Evolutionary conservation across 2,797 vertebrate genomes (phyloP), one percentile per base, ranked within the genome.

Genomic region (Hypotaenidia philippensis): DNA sequence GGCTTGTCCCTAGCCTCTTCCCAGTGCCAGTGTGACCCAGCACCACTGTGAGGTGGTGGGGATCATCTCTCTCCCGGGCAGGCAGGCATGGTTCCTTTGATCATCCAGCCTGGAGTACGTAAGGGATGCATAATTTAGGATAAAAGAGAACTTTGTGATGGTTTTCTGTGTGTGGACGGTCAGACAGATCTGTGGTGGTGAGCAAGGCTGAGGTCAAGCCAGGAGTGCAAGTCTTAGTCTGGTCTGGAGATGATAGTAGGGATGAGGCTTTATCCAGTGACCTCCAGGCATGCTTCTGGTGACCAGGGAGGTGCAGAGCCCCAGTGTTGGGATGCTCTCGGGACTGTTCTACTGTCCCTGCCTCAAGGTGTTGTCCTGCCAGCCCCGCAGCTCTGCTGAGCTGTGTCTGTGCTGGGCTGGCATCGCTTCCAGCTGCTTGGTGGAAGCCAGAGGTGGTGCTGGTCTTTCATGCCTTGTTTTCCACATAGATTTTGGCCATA

Each of bases 271-370:
- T 27, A 32, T 27, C 27, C n/a, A 13, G 61, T 29, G 61, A 16
- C 18, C 21, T 36, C 31, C 44, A 53, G 64, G 18, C 2, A 5
- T 6, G 36, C 15, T 31, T 70, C 45, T 60, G 75, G 50, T 68
- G 50, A 53, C 22, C 11, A 29, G 50, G 19, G 44, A 41, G 36
- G 53, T 29, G 6, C n/a, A 18, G 69, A 60, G 10, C 27, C 31
- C 18, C 0, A 1, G 25, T 22, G 34, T 0, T 0, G 27, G 61
- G 31, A 47, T 63, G 68, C 18, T 55, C 7, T 31, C 4, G 1
- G 44, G 26, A 31, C 20, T 17, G 40, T 59, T 25, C 2, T 2
- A 0, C 4, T 41, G 34, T 56, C n/a, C 41, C 13, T 2, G 0
- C 9, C 31, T 60, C 26, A 4, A 6, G 15, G n/a, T 4, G 16